Evolutionary conservation across 1,140 invertebrate species (phyloP).

Genomic region (Macrobrachium nipponense): DNA sequence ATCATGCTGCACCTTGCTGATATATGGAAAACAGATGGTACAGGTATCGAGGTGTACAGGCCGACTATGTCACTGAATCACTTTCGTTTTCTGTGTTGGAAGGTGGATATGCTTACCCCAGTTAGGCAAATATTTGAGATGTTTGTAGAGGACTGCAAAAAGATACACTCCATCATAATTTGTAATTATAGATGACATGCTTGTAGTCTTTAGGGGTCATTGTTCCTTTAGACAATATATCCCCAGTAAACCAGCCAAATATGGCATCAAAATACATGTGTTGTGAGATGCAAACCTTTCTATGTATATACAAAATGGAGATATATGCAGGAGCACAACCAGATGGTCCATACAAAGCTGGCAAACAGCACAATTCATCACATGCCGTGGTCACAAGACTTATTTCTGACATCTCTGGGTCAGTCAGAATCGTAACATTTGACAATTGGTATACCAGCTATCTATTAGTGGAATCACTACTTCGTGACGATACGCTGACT

Average conservation of each 20-base stretch:
- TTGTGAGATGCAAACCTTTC: slow-evolving; percentile 56
- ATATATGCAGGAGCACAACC: slow-evolving; percentile 56
- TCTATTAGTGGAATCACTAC: slow-evolving; percentile 44
- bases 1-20: slow-evolving; percentile 15
- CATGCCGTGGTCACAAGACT: slow-evolving; percentile 50
- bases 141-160: too few species aligned
- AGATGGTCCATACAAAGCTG: slow-evolving; percentile 5
- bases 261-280: too few species aligned
- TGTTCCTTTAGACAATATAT: slow-evolving; percentile 62
- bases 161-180: too few species aligned
- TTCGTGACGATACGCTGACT: slow-evolving; percentile 57
- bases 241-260: slow-evolving; percentile 60
- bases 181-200: too few species aligned
- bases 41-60: slow-evolving; percentile 32
- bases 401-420: slow-evolving; percentile 35
- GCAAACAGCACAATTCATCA: slow-evolving; percentile 29
- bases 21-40: slow-evolving; percentile 10
- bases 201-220: slow-evolving; percentile 54
- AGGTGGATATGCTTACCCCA: too few species aligned
- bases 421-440: slow-evolving; percentile 43
- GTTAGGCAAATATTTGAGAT: too few species aligned
- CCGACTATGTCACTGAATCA: slow-evolving; percentile 42
- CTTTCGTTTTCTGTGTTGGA: slow-evolving; percentile 40
- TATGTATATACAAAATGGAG: slow-evolving; percentile 61
- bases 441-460: slow-evolving; percentile 62